These are phyloP conservation scores for Recurvirostra avosetta DNA, from an alignment of 2,113 vertebrate species.

Conservation along the genomic window DNA sequence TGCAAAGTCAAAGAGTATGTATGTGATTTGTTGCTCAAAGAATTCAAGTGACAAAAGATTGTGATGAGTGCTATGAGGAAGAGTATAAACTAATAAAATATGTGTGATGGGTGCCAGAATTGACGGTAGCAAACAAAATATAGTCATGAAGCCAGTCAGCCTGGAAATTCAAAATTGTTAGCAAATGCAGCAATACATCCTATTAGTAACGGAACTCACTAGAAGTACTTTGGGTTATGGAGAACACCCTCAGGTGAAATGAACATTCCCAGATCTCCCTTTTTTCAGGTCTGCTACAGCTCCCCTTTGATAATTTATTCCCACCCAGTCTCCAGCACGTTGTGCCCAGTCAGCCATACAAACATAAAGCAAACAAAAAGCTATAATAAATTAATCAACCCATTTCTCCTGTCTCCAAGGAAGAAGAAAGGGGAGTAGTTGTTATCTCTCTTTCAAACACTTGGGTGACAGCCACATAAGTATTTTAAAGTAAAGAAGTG, in stretches of 20 bases:
- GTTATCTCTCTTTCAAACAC: conserved; percentile 22
- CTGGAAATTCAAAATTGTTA: not conserved
- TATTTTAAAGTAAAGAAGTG: conserved; percentile 22
- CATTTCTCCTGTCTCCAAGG: conserved; percentile 7
- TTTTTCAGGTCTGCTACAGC: not conserved
- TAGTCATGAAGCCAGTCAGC: not conserved
- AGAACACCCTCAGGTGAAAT: not conserved
- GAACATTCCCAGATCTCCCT: not conserved
- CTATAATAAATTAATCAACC: conserved; percentile 50
- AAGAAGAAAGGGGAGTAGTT: conserved; percentile 2
- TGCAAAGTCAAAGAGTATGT: not conserved
- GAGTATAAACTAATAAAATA: not conserved
- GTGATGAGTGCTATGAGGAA: not conserved
- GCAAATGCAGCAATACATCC: not conserved
- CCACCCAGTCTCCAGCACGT: not conserved
- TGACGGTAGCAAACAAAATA: not conserved
- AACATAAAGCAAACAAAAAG: conserved; percentile 28
- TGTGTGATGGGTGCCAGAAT: not conserved
- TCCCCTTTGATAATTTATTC: conserved; percentile 49
- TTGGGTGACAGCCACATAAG: not conserved
- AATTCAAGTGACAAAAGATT: not conserved
- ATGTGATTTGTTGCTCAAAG: not conserved
- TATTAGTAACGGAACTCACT: not conserved
- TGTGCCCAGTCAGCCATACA: conserved; percentile 8
- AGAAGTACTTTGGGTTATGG: not conserved